Conservation (phyloP, 2,888 invertebrate species). For the Erebia ligea region DNA sequence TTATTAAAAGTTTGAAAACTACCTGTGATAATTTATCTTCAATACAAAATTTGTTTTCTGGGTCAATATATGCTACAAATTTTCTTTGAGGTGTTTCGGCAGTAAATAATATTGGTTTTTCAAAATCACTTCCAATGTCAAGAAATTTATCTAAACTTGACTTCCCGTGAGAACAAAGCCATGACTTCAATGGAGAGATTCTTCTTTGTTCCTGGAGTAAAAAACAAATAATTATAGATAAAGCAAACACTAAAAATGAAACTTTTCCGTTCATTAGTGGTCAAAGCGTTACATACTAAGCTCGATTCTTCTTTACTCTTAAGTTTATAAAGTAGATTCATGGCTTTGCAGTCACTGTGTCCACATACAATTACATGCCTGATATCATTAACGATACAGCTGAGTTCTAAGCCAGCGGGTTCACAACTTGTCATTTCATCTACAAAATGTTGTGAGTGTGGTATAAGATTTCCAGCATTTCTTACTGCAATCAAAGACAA, state of each 20-base stretch:
- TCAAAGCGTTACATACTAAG: slow-evolving; percentile 55
- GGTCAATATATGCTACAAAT: slow-evolving; percentile 97
- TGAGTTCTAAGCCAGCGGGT: slow-evolving; percentile 97
- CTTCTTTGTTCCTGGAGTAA: slow-evolving; percentile 86
- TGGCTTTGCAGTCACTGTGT: slow-evolving; percentile 99
- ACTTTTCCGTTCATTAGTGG: background rate
- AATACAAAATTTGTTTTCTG: slow-evolving; percentile 92
- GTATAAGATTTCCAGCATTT: slow-evolving; percentile 98
- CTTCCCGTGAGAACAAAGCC: slow-evolving; percentile 94
- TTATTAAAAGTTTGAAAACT: slow-evolving; percentile 39
- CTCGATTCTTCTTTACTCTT: slow-evolving; percentile 89
- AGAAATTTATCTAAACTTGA: slow-evolving; percentile 93
- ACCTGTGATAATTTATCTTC: slow-evolving; percentile 98
- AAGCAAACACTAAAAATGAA: background rate
- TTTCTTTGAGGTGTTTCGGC: slow-evolving; percentile 93
- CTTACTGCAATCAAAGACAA: slow-evolving; percentile 85
- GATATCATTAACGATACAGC: slow-evolving; percentile 95
- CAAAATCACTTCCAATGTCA: slow-evolving; percentile 84
- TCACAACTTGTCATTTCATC: slow-evolving; percentile 96
- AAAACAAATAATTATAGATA: slow-evolving; percentile 16
- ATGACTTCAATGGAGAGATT: slow-evolving; percentile 94
- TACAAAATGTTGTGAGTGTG: slow-evolving; percentile 93
- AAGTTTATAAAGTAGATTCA: slow-evolving; percentile 94
- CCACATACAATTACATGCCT: slow-evolving; percentile 97
- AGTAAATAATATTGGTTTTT: slow-evolving; percentile 91